These are phyloP conservation scores for Omphaloscelis lunosa DNA, from an alignment of 2,888 invertebrate species.

Conservation along the genomic window DNA sequence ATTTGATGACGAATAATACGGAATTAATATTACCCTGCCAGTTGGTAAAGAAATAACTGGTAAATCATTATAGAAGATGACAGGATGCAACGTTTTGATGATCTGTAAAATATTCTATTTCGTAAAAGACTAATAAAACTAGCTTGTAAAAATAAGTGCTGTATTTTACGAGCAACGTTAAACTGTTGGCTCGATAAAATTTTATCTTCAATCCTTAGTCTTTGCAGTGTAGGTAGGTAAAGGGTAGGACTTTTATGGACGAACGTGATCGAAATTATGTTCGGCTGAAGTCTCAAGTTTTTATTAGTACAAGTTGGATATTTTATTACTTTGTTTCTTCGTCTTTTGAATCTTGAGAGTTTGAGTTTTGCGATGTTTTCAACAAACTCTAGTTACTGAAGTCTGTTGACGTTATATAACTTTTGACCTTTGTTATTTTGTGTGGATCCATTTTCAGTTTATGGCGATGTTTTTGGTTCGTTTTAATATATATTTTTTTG, in stretches of 20 bases:
- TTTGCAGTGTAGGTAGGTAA: slow-evolving; percentile 69
- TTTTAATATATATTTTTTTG: slow-evolving; percentile 29
- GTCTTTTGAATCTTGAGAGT: slow-evolving; percentile 59
- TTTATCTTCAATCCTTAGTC: slow-evolving; percentile 82
- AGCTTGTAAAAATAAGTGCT: slow-evolving; percentile 82
- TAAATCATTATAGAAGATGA: slow-evolving; percentile 25
- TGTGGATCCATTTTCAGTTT: slow-evolving; percentile 40
- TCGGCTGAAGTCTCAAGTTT: slow-evolving; percentile 67
- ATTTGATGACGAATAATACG: slow-evolving; percentile 30
- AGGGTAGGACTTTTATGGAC: slow-evolving; percentile 76
- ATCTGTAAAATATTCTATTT: slow-evolving; percentile 77
- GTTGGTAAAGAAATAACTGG: slow-evolving; percentile 4
- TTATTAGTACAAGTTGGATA: slow-evolving; percentile 72
- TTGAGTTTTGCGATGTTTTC: slow-evolving; percentile 56
- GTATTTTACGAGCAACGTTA: slow-evolving; percentile 81
- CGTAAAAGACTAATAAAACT: slow-evolving; percentile 76
- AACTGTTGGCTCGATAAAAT: slow-evolving; percentile 86
- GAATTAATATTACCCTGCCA: not conserved
- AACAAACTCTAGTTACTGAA: slow-evolving; percentile 56
- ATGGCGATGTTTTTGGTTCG: slow-evolving; percentile 52
- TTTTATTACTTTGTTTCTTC: slow-evolving; percentile 72
- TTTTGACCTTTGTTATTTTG: slow-evolving; percentile 57
- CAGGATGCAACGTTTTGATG: slow-evolving; percentile 64
- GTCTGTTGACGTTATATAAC: slow-evolving; percentile 46
- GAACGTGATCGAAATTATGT: slow-evolving; percentile 85